These are phyloP conservation scores for Teleopsis dalmanni DNA, from an alignment of 1,140 invertebrate species.

Conservation along the genomic window DNA sequence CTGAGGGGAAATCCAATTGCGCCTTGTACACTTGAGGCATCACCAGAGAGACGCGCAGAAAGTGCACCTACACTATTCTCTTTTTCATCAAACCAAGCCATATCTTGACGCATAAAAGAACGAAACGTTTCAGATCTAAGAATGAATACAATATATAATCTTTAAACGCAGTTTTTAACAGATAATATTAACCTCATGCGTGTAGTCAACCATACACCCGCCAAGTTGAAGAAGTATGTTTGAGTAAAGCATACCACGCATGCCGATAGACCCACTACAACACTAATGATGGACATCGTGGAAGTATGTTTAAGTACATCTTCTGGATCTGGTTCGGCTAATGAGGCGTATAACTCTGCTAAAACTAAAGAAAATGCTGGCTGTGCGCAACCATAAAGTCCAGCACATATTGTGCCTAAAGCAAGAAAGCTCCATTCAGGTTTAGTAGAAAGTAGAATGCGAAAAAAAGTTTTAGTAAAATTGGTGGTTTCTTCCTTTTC, in stretches of 20 bases:
- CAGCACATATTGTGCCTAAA: constrained; percentile 61
- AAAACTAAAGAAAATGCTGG: constrained; percentile 77
- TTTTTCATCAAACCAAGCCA: constrained; percentile 73
- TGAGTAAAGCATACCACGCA: constrained; percentile 61
- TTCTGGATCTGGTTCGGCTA: constrained; percentile 49
- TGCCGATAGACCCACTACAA: constrained; percentile 64
- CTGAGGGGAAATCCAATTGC: constrained; percentile 78
- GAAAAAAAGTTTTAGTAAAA: constrained; percentile 42
- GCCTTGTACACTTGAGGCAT: constrained; percentile 73
- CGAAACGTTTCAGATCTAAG: constrained; percentile 54
- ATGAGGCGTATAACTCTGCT: constrained; percentile 65
- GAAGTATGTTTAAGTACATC: constrained; percentile 54
- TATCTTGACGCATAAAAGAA: constrained; percentile 66
- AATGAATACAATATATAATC: too few species aligned
- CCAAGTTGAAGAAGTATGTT: constrained; percentile 66
- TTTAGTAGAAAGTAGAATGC: constrained; percentile 63
- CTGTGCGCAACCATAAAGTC: constrained; percentile 63
- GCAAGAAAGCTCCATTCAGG: constrained; percentile 71
- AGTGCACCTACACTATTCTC: constrained; percentile 69
- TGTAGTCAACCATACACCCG: constrained; percentile 71
- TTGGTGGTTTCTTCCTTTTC: constrained; percentile 8
- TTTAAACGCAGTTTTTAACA: too few species aligned
- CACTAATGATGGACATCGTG: constrained; percentile 58
- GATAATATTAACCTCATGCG: constrained; percentile 52
- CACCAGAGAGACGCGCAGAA: constrained; percentile 67